Conservation (phyloP, 2,797 vertebrate genomes). For the Dermochelys coriacea region DNA sequence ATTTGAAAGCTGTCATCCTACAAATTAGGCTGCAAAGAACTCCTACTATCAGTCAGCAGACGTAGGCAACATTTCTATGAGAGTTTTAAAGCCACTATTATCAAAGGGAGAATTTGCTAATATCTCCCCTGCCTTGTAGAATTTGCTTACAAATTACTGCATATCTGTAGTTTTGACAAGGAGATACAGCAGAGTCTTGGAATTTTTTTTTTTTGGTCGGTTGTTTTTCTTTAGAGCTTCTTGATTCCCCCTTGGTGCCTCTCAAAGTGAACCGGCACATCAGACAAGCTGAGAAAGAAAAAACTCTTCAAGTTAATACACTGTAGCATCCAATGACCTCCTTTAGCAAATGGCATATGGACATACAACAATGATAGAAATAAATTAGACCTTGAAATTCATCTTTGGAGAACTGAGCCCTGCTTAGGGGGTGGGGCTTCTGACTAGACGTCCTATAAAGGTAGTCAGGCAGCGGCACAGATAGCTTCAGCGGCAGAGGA, state of each 20-base stretch:
- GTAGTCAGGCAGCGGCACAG: too few relatives aligned
- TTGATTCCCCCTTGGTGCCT: background rate
- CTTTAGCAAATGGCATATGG: background rate
- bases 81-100: background rate
- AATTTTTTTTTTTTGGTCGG: background rate
- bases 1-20: conserved; percentile 14
- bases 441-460: too few relatives aligned
- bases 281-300: background rate
- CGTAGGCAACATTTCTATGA: background rate
- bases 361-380: background rate
- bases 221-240: background rate
- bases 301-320: background rate
- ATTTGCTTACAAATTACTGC: background rate
- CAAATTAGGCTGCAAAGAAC: background rate
- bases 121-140: background rate
- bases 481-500: too few relatives aligned
- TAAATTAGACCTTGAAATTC: background rate
- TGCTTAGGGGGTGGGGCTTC: too few relatives aligned
- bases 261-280: background rate
- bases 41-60: background rate
- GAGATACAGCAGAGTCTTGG: background rate
- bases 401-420: too few relatives aligned
- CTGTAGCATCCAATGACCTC: background rate
- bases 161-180: background rate
- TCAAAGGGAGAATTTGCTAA: background rate